Evolutionary conservation across 2,797 vertebrate genomes (phyloP).

Genomic region (Helarctos malayanus): DNA sequence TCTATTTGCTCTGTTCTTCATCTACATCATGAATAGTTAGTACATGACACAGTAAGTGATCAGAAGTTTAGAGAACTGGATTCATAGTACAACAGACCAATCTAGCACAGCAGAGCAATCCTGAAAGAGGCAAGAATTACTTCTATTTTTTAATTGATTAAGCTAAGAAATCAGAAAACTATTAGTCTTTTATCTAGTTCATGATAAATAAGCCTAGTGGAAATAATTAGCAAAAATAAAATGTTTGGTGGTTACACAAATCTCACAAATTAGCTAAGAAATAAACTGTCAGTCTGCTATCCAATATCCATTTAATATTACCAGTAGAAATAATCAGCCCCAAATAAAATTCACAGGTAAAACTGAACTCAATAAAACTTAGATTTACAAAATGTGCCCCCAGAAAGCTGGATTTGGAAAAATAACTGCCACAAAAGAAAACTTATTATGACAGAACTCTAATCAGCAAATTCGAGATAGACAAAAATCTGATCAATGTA

Average conservation of each 20-base stretch:
- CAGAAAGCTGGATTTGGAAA: slow-evolving; percentile 47
- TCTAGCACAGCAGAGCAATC: slow-evolving; percentile 7
- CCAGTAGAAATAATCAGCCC: slow-evolving; percentile 55
- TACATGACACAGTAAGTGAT: neutral
- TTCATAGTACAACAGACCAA: slow-evolving; percentile 21
- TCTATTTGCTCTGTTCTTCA: slow-evolving; percentile 52
- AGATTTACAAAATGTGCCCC: slow-evolving; percentile 42
- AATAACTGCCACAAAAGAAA: slow-evolving; percentile 61
- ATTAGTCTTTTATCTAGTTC: slow-evolving; percentile 33
- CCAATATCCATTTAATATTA: slow-evolving; percentile 58
- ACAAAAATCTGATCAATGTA: slow-evolving; percentile 36
- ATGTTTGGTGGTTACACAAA: neutral
- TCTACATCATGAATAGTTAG: neutral
- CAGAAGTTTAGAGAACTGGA: slow-evolving; percentile 59
- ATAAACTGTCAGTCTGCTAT: slow-evolving; percentile 1
- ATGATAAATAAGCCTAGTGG: slow-evolving; percentile 50
- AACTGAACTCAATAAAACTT: slow-evolving; percentile 54
- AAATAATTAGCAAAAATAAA: slow-evolving; percentile 65
- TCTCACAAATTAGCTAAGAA: slow-evolving; percentile 44
- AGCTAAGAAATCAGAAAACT: slow-evolving; percentile 46
- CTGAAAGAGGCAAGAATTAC: slow-evolving; percentile 28
- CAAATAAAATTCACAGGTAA: slow-evolving; percentile 58
- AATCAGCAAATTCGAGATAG: slow-evolving; percentile 47
- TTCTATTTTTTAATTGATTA: slow-evolving; percentile 11
- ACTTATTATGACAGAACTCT: slow-evolving; percentile 15